Evolutionary conservation across 2,888 invertebrate species (phyloP), one percentile per base, ranked within the genome.

Genomic region (Siphlonurus alternatus): DNA sequence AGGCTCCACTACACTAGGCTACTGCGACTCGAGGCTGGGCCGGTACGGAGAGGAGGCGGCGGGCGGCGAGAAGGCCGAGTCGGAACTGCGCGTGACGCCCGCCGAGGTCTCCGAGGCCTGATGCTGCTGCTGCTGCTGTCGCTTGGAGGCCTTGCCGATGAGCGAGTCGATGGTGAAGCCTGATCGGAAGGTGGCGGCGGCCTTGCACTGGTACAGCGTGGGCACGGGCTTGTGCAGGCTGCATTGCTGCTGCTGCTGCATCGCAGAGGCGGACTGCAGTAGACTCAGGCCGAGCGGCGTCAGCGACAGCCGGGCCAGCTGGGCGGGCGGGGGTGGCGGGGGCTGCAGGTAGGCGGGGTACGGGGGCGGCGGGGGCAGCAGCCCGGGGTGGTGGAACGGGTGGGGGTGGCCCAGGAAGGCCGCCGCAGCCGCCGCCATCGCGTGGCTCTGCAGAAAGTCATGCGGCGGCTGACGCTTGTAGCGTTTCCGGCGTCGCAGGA

Each of bases 401-500:
- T 62, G 53, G 22, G 62, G 38, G 61, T 20, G 2, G 24, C 23
- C 18, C n/a, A 38, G 25, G 76, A 84, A 83, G 19, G n/a, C n/a
- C n/a, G n/a, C n/a, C n/a, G n/a, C n/a, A n/a, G 65, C 62, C 1
- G 77, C 76, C 0, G 84, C 84, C 1, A 83, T 82, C 68, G 83
- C 80, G 2, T 71, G 71, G 25, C 72, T 72, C 23, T 84, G 83
- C 67, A 78, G 70, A 20, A 79, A 71, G 74, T 85, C 77, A 70
- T 80, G 76, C 68, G 84, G 77, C 68, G 81, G 78, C 68, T 90
- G 89, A 64, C 96, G 79, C 77, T 97, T 97, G 78, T 94, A 97
- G 63, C 97, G 81, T 78, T 99, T 99, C 70, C 99, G 79, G 24
- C 99, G 82, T 38, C 99, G 79, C 67, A 99, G 79, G 74, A 99